Base-by-base conservation (phyloP, 2,888 invertebrate genomes). In the Bellardia bayeri region DNA sequence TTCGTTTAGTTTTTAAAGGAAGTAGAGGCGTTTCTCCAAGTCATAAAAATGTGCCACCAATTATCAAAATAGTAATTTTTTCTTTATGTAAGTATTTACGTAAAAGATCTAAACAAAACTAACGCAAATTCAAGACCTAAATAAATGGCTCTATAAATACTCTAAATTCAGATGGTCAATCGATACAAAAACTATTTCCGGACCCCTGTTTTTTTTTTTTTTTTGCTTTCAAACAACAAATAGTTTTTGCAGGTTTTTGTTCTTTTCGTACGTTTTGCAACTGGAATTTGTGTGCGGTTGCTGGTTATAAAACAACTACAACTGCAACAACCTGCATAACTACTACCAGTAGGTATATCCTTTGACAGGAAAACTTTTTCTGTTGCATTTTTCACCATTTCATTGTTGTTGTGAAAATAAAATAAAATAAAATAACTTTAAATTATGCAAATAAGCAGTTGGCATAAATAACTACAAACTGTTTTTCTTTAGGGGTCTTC, bases 381-480 rank as follows among this genome's bases (percentile, higher is more conserved):
- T 82, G 80, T 74, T 66, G 23, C 58, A 74, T 45, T 66, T 82
- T 74, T 66, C 30, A 58, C n/a, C 58, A 42, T 54, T 54, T 23
- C 16, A 14, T 6, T 63, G 61, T 49, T 69, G 45, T 13, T 23
- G 11, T 45, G 45, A 9, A 9, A 9, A 42, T 6, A 56, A 80
- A 61, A 42, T 6, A 56, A 80, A 61, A 42, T 30, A 11, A 71
- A 72, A 40, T 49, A 63, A 78, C 71, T 85, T 87, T 78, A 84
- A 88, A 84, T 79, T 85, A 87, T 86, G 83, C 80, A 85, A 89
- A 80, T 81, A 76, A 84, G 71, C 71, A 69, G 82, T 88, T 85
- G 86, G 85, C 88, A 86, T 85, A 88, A 86, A 86, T 85, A 85
- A 74, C 63, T 68, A 74, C 66, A 76, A 74, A 76, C 54, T 71